phyloP scores from a whole-genome alignment of 2,888 invertebrate genomes.

The Drosophila picticornis region DNA sequence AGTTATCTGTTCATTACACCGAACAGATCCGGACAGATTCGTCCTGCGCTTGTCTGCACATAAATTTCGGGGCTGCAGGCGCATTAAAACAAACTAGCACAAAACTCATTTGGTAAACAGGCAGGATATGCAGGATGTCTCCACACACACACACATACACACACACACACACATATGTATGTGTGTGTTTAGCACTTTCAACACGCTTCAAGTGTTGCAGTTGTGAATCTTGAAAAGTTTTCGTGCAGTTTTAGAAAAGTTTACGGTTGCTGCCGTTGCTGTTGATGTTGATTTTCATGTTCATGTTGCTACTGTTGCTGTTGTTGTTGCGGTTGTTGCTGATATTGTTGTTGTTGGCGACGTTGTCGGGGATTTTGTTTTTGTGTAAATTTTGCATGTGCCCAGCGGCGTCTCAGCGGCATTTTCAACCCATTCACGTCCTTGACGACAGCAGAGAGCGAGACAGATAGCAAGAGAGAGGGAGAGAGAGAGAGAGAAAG shows the following conservation, averaged over 20 bases:
- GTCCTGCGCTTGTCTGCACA: constrained; percentile 29
- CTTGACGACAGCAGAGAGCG: constrained; percentile 29
- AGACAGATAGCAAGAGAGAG: neutral
- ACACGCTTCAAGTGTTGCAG: constrained; percentile 74
- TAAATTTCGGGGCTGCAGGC: constrained; percentile 68
- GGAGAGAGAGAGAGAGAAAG: neutral
- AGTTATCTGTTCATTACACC: constrained; percentile 81
- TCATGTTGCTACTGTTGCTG: constrained; percentile 56
- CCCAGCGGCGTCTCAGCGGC: constrained; percentile 21
- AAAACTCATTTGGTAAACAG: constrained; percentile 78
- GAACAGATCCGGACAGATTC: constrained; percentile 53
- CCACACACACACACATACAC: neutral
- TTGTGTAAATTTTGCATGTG: constrained; percentile 41
- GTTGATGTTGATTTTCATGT: constrained; percentile 32
- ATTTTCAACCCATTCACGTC: constrained; percentile 24
- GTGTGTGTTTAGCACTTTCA: constrained; percentile 52
- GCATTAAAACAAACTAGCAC: constrained; percentile 76
- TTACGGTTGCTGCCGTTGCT: constrained; percentile 34
- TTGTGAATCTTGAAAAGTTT: constrained; percentile 78
- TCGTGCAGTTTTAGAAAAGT: constrained; percentile 60
- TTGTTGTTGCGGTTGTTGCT: constrained; percentile 30
- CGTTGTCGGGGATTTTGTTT: constrained; percentile 59
- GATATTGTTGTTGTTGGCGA: constrained; percentile 49
- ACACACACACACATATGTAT: neutral
- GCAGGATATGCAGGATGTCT: constrained; percentile 49